Evolutionary conservation across 2,888 invertebrate genomes (phyloP).

Genomic region (Campoletis raptor): DNA sequence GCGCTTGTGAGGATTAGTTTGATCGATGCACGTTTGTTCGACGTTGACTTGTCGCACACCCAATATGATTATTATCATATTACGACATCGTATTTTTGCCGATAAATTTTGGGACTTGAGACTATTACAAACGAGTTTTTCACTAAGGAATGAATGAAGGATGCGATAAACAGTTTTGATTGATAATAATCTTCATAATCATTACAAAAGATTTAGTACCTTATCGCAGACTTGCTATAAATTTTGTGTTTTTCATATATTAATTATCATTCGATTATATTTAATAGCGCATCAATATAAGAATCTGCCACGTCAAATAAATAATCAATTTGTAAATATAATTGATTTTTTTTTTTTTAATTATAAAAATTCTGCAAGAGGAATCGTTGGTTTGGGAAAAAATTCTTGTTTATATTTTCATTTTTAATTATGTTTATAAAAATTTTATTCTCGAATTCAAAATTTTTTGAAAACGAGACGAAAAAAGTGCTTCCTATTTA

Average conservation of each 20-base stretch:
- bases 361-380: no score
- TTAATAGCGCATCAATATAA: no score
- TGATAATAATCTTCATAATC: background rate
- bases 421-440: no score
- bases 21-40: constrained; percentile 76
- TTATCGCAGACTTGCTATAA: no score
- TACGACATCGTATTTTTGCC: constrained; percentile 19
- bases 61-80: constrained; percentile 61
- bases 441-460: background rate
- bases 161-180: background rate
- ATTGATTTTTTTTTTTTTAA: no score
- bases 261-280: no score
- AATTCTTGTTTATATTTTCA: background rate
- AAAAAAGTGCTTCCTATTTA: background rate
- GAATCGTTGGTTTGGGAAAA: background rate
- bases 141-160: background rate
- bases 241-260: no score
- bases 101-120: constrained; percentile 9
- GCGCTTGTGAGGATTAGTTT: constrained; percentile 75
- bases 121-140: background rate
- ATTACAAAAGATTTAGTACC: no score
- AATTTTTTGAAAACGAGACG: background rate
- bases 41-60: constrained; percentile 10
- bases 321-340: no score
- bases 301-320: no score